These are phyloP conservation scores for Eueides isabella DNA, from an alignment of 1,140 invertebrate genomes.

Conservation along the genomic window DNA sequence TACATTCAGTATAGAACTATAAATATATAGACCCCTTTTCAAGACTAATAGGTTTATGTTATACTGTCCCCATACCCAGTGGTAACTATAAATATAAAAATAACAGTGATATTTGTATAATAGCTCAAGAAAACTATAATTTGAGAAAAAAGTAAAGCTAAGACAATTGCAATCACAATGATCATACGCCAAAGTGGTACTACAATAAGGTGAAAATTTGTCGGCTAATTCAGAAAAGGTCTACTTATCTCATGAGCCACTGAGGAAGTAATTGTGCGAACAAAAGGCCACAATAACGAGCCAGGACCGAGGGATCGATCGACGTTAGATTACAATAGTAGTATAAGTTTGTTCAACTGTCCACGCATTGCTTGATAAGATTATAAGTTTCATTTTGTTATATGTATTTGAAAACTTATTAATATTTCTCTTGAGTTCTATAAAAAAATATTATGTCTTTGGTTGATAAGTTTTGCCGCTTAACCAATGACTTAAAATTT, in stretches of 20 bases:
- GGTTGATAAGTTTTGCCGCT: too few species aligned
- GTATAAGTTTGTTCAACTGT: slow-evolving; percentile 33
- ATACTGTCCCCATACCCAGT: too few species aligned
- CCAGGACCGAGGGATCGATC: slow-evolving; percentile 19
- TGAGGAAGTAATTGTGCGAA: slow-evolving; percentile 56
- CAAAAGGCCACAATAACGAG: slow-evolving; percentile 55
- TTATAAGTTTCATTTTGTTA: neutral
- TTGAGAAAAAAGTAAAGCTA: too few species aligned
- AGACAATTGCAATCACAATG: too few species aligned
- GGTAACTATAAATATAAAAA: too few species aligned
- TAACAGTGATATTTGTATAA: too few species aligned
- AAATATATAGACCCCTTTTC: too few species aligned
- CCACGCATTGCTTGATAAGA: neutral
- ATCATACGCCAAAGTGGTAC: too few species aligned
- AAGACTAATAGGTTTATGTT: too few species aligned
- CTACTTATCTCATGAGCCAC: slow-evolving; percentile 53
- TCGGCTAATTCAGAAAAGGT: slow-evolving; percentile 41
- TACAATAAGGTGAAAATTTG: slow-evolving; percentile 18
- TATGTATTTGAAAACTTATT: neutral
- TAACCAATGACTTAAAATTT: too few species aligned
- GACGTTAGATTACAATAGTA: slow-evolving; percentile 33
- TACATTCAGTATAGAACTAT: too few species aligned
- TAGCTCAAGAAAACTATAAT: too few species aligned
- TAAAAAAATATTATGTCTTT: neutral
- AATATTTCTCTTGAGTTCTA: neutral